Percentiles rank a stretch among this genome's conserved stretches.
Evolutionary conservation across 2,113 vertebrate genomes (phyloP).

Genomic region (Festucalex cinctus): DNA sequence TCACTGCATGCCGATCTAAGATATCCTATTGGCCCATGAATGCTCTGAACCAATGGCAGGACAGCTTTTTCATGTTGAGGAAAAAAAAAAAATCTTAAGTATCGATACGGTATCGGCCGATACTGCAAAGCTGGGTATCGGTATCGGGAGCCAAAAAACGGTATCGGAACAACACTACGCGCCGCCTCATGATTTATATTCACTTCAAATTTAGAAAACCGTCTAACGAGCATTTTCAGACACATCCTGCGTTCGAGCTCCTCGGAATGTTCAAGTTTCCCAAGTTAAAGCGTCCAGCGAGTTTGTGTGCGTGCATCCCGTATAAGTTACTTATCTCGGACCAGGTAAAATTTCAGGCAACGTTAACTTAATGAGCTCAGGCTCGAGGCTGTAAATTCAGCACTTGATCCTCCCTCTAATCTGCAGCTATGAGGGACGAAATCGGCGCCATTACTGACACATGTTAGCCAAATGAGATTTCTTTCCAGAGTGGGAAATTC

Average conservation of each 20-base stretch:
- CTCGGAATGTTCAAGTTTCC: not conserved
- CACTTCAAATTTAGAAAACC: too few species aligned
- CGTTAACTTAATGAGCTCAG: conserved; percentile 3
- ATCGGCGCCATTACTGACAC: conserved; percentile 20
- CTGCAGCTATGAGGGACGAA: conserved; percentile 10
- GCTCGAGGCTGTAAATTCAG: conserved; percentile 9
- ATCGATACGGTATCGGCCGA: too few species aligned
- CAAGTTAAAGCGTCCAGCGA: not conserved
- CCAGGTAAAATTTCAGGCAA: conserved; percentile 1
- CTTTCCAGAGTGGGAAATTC: conserved; percentile 40
- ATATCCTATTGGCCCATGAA: too few species aligned
- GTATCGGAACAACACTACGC: too few species aligned
- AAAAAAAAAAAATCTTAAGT: too few species aligned
- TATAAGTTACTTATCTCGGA: not conserved
- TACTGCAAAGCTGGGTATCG: too few species aligned
- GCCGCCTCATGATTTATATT: too few species aligned
- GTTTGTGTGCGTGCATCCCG: not conserved
- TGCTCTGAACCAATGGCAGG: too few species aligned
- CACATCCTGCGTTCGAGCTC: not conserved
- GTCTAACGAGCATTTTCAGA: not conserved
- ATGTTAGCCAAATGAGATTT: conserved; percentile 29
- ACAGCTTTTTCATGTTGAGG: too few species aligned
- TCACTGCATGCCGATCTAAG: too few species aligned
- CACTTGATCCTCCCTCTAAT: conserved; percentile 14
- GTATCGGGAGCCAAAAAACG: too few species aligned